Evolutionary conservation across 30 jellyfish, hydroid and myxozoan genomes (phyloP), one percentile per base, ranked within the genome.

Genomic region (Pelagia noctiluca): DNA sequence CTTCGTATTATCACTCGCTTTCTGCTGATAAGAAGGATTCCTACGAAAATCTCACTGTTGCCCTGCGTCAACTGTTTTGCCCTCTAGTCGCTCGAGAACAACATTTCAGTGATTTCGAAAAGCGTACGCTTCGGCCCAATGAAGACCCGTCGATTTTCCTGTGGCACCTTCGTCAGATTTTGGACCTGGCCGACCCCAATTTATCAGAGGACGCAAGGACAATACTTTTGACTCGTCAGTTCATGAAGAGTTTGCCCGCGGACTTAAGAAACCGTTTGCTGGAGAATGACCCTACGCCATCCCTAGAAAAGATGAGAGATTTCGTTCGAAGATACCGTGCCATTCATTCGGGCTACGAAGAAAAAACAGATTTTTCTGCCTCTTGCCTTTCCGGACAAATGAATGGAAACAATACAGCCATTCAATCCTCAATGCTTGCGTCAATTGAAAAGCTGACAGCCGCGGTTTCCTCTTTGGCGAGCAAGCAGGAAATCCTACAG

Each of bases 211-310:
- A n/a, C n/a, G n/a, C n/a, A n/a, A n/a, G n/a, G n/a, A n/a, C n/a
- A n/a, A n/a, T n/a, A n/a, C n/a, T 75, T 1, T 48, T 72, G 4
- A 1, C 47, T 22, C 5, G 70, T 2, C 76, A 75, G 19, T 75
- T 75, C 38, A 49, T 76, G 81, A 35, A 31, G 11, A 65, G 88
- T 30, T 22, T 54, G 34, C 61, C 80, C 2, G 24, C 38, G 18
- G 16, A 16, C 3, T 22, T 75, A 16, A 50, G 24, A 7, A 12
- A 47, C 13, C 12, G 29, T 5, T 33, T 54, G 2, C 16, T 75
- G 52, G 86, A 75, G 79, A 24, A 25, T 11, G 29, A 75, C 10
- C 86, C 86, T 1, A 75, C 50, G 28, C 86, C 86, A 2, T 47
- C 53, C 53, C 29, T 75, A 46, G 52, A 47, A 12, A 54, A 47